Percentiles rank a stretch among this genome's conserved stretches.
Conservation (phyloP, 2,888 invertebrate species). For the Boloria euphrosyne region DNA sequence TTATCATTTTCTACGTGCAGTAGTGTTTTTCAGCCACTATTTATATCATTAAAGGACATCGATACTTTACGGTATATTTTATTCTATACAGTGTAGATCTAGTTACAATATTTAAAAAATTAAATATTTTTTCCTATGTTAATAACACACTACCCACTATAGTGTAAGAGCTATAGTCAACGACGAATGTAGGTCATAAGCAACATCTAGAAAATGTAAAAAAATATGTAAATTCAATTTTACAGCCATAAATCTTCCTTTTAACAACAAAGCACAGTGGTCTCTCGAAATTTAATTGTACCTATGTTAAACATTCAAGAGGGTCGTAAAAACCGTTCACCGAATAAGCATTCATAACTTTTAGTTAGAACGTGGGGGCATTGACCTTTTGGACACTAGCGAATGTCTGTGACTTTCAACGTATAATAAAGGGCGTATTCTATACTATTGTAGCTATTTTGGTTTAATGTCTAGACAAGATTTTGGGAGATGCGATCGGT, state of each 20-base stretch:
- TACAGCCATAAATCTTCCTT: background rate
- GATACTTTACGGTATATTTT: too few relatives aligned
- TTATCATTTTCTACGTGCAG: too few relatives aligned
- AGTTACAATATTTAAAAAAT: too few relatives aligned
- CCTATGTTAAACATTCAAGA: background rate
- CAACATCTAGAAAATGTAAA: too few relatives aligned
- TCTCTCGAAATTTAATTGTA: background rate
- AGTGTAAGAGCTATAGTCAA: too few relatives aligned
- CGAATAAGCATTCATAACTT: slow-evolving; percentile 1
- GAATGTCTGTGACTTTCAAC: slow-evolving; percentile 8
- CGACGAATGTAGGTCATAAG: too few relatives aligned
- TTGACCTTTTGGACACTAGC: slow-evolving; percentile 1
- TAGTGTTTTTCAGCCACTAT: too few relatives aligned
- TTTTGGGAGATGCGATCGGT: background rate
- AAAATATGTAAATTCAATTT: too few relatives aligned
- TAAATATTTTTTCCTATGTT: too few relatives aligned
- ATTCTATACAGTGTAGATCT: too few relatives aligned
- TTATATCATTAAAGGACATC: too few relatives aligned
- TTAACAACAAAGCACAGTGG: background rate
- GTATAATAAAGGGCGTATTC: background rate
- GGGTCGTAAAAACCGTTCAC: slow-evolving; percentile 5
- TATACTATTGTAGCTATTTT: slow-evolving; percentile 3
- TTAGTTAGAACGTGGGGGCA: background rate
- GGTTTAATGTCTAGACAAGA: slow-evolving; percentile 9
- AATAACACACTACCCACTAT: too few relatives aligned